Base-by-base conservation (phyloP, 2,113 vertebrate species). In the Sisor rabdophorus region DNA sequence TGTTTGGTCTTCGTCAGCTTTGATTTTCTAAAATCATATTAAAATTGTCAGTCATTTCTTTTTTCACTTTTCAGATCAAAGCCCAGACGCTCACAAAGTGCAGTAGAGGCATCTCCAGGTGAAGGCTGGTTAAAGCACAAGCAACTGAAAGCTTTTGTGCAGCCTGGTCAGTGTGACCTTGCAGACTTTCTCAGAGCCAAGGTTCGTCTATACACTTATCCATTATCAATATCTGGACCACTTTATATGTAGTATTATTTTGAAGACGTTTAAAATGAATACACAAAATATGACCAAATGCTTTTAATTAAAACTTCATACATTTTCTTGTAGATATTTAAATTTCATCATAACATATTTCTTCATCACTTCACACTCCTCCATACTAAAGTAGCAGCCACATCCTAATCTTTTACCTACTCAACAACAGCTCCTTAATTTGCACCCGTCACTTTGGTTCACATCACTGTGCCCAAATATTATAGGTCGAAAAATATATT, bases 91-190 rank as follows among this genome's bases (percentile, higher is more conserved):
- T 88, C 87, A 80, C 89, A 92, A 22, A 7, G 90, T 79, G 85
- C 85, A 81, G 80, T 86, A 19, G 95, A 96, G 26, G 85, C 86
- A 2, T 86, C 88, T 87, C 86, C 89, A 77, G 91, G 85, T 76
- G 96, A 97, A 24, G 84, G 86, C 30, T 92, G 87, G 76, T 36
- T 85, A 24, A 98, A 95, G 85, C 84, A 91, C 80, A 93, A 92
- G 84, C 94, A 89, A 47, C 89, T 89, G 84, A 97, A 95, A 88
- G 86, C 87, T 73, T 83, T 61, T 58, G 91, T 73, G 36, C 85
- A 87, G 50, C 70, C 82, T 20, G 87, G 69, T 85, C 92, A 93
- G 81, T 78, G 83, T 75, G 95, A 98, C 54, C 71, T 85, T 30
- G 86, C 88, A 61, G 95, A 97, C 81, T 81, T 86, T 64, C 81